These are phyloP conservation scores for Netta rufina DNA, from an alignment of 2,797 vertebrate species.

Conservation along the genomic window DNA sequence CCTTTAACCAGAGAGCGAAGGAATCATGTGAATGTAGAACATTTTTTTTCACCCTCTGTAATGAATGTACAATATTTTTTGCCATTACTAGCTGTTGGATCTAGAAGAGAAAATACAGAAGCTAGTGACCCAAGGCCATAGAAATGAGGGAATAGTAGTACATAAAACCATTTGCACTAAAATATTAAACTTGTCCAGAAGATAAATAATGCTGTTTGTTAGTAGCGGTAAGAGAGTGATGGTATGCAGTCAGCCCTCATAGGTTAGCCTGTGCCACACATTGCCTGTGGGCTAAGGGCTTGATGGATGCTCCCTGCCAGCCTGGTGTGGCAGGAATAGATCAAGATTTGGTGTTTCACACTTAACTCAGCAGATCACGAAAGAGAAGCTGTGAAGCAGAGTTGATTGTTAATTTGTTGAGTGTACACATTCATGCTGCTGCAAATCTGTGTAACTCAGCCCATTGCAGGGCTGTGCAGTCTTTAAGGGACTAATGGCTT, in stretches of 20 bases:
- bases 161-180: slow-evolving; percentile 1
- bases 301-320: background rate
- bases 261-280: rapidly evolving
- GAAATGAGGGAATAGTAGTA: background rate
- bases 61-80: background rate
- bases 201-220: background rate
- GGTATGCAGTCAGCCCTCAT: background rate
- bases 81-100: background rate
- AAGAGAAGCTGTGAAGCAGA: background rate
- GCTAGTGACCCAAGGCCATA: background rate
- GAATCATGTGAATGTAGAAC: background rate
- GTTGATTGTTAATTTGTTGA: background rate
- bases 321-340: background rate
- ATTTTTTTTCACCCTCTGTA: background rate
- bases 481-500: background rate
- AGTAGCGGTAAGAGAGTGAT: background rate
- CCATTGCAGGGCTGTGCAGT: background rate
- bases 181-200: background rate
- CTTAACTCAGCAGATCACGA: background rate
- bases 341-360: background rate
- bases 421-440: rapidly evolving
- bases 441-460: background rate
- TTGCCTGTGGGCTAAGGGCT: background rate
- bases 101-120: background rate
- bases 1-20: background rate